Base-by-base conservation (phyloP, 2,113 vertebrate genomes). In the Urocolius indicus region DNA sequence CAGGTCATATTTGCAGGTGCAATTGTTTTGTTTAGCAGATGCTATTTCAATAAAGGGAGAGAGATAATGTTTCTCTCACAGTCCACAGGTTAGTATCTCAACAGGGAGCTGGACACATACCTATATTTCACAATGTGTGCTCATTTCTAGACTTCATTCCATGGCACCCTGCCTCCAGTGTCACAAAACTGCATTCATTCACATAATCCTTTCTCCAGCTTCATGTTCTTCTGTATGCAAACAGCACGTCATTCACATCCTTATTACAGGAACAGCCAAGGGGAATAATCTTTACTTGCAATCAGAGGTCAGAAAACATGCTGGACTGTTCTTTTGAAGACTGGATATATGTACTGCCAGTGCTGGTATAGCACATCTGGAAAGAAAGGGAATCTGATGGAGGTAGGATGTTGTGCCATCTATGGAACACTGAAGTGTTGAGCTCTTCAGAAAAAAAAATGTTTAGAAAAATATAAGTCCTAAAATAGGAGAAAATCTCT, bases 1-100 rank as follows among this genome's bases (percentile, higher is more conserved):
- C 83, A 63, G 91, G 90, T 94, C 93, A 83, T 93, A 92, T 92
- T 94, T 96, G 61, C 81, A 95, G 95, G 96, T 95, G 84, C 72
- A 86, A 84, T 84, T 93, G 91, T 93, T 97, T 92, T 94, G 76
- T 93, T 94, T 84, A 92, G 48, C 16, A 92, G 88, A 80, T 55
- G n/a, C 8, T 93, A 6, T 89, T 95, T 93, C 89, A 92, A 80
- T 65, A 80, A 85, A 81, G 22, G 7, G 29, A 90, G 63, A 62
- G 19, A 80, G 24, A 46, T 78, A 43, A 59, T 61, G 68, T 71
- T 90, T 81, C 34, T 21, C 7, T 90, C 52, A 38, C 32, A 74
- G 43, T 55, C 38, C 65, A 55, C 34, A 59, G n/a, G 74, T 19
- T 66, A 17, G 3, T 48, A 16, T 67, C 45, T 67, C 48, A 69